Evolutionary conservation across 2,888 invertebrate species (phyloP), one percentile per base, ranked within the genome.

Genomic region (Axea sp.): DNA sequence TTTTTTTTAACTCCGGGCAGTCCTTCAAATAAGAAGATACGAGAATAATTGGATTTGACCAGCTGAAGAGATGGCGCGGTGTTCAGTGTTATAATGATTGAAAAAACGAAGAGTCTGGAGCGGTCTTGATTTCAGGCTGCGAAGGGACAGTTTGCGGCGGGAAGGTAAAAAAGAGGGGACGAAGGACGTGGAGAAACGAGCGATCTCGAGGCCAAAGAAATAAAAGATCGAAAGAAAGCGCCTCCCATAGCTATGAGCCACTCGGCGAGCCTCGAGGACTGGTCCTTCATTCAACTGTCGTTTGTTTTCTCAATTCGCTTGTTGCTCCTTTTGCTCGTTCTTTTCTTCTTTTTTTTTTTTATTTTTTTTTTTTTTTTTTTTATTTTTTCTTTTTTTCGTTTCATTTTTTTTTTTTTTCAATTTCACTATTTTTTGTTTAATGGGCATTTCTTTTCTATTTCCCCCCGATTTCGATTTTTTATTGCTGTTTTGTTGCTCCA

Each of bases 31-130:
- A 68, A 71, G 71, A 71, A 64, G 64, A 74, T 65, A 67, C 68
- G 62, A 69, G 53, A 80, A 81, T 81, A 81, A 81, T 81, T 78
- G 80, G 76, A 77, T 73, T 79, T 78, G 76, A 76, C 73, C 78
- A 69, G 75, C 39, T 51, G 73, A 75, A 73, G 62, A 73, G 49
- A 67, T 68, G 74, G 77, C 55, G 71, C 69, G 68, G 74, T 49
- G 43, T 68, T 45, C 76, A 73, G 80, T 77, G 76, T 79, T 80
- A 79, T 80, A 81, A 81, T 78, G 80, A 80, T 77, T 75, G 74
- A 43, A 45, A 67, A 73, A 68, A 76, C 31, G 35, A 75, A 33
- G 68, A 75, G 45, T 35, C 65, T 55, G 65, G 35, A 78, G 77
- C 77, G 39, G 75, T 79, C 77, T 78, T 78, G 77, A 80, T 80